Evolutionary conservation across 2,888 invertebrate species (phyloP).

Genomic region (Frankliniella intonsa): DNA sequence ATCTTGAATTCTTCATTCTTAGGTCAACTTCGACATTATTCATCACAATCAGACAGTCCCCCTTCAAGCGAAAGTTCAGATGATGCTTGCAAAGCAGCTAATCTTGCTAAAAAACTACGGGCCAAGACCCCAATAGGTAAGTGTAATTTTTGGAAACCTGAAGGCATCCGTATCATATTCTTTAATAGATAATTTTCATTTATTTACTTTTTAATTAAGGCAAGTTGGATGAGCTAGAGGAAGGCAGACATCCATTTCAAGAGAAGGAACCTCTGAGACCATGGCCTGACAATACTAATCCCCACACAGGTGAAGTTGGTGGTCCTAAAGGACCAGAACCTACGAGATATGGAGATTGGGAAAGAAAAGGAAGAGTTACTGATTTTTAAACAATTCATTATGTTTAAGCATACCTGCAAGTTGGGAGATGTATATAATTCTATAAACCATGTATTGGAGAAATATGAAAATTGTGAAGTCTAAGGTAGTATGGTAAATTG

Average conservation of each 20-base stretch:
- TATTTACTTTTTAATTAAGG: slow-evolving; percentile 49
- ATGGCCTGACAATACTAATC: slow-evolving; percentile 85
- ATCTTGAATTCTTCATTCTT: background rate
- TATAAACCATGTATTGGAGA: too few species aligned
- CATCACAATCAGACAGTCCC: background rate
- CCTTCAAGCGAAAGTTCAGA: background rate
- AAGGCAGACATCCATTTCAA: slow-evolving; percentile 64
- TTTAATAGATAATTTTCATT: background rate
- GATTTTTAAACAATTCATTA: slow-evolving; percentile 67
- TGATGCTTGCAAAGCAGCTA: background rate
- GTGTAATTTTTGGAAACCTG: background rate
- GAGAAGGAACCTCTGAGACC: slow-evolving; percentile 78
- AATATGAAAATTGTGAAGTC: too few species aligned
- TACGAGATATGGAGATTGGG: slow-evolving; percentile 99
- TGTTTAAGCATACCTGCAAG: too few species aligned
- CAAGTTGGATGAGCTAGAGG: slow-evolving; percentile 70
- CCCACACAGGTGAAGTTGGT: slow-evolving; percentile 88
- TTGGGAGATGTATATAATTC: too few species aligned
- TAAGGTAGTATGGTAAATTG: too few species aligned
- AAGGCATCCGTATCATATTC: background rate
- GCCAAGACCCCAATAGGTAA: slow-evolving; percentile 2
- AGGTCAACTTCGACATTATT: background rate
- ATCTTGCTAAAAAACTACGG: background rate
- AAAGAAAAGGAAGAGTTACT: slow-evolving; percentile 91
- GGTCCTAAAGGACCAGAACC: slow-evolving; percentile 97